These are phyloP conservation scores for Cricetomys ansorgei DNA, from an alignment of 2,113 vertebrate genomes.

Conservation along the genomic window DNA sequence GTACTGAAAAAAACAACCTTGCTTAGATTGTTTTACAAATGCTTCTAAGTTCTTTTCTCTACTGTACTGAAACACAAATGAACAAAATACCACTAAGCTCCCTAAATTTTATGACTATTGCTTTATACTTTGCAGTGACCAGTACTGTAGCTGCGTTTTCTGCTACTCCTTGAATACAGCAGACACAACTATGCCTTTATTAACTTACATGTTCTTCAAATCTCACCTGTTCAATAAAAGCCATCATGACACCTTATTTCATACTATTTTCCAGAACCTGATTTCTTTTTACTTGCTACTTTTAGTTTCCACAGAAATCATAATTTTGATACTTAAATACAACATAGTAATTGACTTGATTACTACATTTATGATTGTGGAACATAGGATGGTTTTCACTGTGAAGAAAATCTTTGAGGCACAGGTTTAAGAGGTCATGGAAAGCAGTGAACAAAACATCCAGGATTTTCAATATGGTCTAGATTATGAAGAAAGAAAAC, in stretches of 20 bases:
- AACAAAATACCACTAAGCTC: not conserved
- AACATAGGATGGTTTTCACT: not conserved
- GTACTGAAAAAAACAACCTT: not conserved
- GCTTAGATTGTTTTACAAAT: not conserved
- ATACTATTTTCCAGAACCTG: not conserved
- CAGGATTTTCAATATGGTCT: not conserved
- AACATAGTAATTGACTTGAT: not conserved
- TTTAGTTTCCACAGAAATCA: not conserved
- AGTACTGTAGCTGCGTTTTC: not conserved
- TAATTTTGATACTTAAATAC: not conserved
- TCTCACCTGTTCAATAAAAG: not conserved
- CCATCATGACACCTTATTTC: not conserved
- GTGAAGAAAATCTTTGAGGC: slow-evolving; percentile 15
- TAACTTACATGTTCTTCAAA: not conserved
- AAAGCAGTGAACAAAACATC: not conserved
- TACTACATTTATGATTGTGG: not conserved
- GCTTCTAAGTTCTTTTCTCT: not conserved
- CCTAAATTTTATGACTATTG: not conserved
- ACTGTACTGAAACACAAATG: not conserved
- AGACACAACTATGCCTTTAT: not conserved
- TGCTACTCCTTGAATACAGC: not conserved
- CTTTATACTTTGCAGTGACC: not conserved
- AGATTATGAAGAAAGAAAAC: not conserved
- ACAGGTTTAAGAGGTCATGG: not conserved
- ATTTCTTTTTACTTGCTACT: not conserved